These are phyloP conservation scores for Thyatira batis DNA, from an alignment of 2,888 invertebrate genomes.

Conservation along the genomic window DNA sequence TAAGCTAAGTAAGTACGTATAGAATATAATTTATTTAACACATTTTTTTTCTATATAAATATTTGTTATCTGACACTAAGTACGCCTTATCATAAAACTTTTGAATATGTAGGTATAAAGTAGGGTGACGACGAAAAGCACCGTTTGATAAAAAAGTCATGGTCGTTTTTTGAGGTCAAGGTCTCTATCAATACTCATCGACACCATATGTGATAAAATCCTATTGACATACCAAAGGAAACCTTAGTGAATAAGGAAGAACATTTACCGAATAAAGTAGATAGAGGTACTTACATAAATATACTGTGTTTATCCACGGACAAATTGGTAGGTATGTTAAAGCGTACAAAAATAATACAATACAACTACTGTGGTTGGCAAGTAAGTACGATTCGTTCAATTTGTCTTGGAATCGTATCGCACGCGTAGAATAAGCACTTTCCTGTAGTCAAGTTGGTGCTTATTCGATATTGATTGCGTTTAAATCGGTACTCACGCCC, in stretches of 20 bases:
- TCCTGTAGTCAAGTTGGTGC: constrained; percentile 43
- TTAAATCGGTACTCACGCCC: constrained; percentile 67
- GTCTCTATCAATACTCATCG: not conserved
- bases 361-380: constrained; percentile 12
- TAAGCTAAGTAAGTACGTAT: too few relatives aligned
- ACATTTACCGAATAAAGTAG: too few relatives aligned
- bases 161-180: constrained; percentile 19
- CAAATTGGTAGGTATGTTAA: not conserved
- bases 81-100: not conserved
- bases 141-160: constrained; percentile 33
- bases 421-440: constrained; percentile 50
- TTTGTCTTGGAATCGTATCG: constrained; percentile 22
- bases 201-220: too few relatives aligned
- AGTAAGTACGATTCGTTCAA: constrained; percentile 36
- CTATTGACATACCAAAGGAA: too few relatives aligned
- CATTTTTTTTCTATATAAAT: too few relatives aligned
- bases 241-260: too few relatives aligned
- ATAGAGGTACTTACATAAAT: too few relatives aligned
- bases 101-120: constrained; percentile 6
- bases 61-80: not conserved
- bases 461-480: constrained; percentile 65
- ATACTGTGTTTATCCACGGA: not conserved
- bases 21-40: too few relatives aligned
- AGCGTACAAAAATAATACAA: constrained; percentile 6
- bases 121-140: constrained; percentile 14